A percentile compares a stretch with the other conserved stretches of the same genome.
These are phyloP conservation scores for Hirundichthys speculiger DNA, from an alignment of 2,113 vertebrate species.

Conservation along the genomic window DNA sequence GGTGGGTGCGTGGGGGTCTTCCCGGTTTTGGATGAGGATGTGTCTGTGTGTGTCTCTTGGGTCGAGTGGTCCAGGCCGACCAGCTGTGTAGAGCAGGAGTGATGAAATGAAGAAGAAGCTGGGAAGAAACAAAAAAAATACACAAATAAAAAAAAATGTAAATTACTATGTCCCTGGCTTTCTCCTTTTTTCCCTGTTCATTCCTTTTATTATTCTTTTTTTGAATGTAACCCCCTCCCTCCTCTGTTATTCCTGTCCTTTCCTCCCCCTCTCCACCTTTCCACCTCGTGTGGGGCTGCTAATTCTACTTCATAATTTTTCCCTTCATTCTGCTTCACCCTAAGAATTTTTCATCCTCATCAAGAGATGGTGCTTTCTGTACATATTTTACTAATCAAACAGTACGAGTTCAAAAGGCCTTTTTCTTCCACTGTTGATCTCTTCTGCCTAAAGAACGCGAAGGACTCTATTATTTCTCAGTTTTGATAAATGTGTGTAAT, in stretches of 20 bases:
- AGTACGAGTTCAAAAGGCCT: background rate
- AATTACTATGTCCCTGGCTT: constrained; percentile 61
- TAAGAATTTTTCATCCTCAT: constrained; percentile 4
- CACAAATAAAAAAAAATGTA: constrained; percentile 21
- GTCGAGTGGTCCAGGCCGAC: constrained; percentile 59
- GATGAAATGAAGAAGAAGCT: constrained; percentile 4
- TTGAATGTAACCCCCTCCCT: background rate
- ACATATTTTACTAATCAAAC: background rate
- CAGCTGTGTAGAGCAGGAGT: constrained; percentile 31
- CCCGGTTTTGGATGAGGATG: constrained; percentile 60
- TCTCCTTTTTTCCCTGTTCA: constrained; percentile 25
- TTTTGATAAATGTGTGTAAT: background rate
- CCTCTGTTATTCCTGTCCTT: background rate
- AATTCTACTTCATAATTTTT: constrained; percentile 23
- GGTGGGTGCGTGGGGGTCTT: constrained; percentile 67
- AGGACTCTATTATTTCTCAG: background rate
- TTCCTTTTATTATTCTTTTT: constrained; percentile 24
- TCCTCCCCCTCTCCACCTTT: background rate
- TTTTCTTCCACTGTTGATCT: background rate
- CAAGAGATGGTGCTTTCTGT: background rate
- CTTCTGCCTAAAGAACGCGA: background rate
- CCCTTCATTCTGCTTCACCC: background rate
- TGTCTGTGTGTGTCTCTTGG: constrained; percentile 17
- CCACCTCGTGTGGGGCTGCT: constrained; percentile 15
- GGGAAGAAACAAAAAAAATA: background rate